These are phyloP conservation scores for Tauraco hartlaubi DNA, from an alignment of 2,797 vertebrate genomes.

Conservation along the genomic window DNA sequence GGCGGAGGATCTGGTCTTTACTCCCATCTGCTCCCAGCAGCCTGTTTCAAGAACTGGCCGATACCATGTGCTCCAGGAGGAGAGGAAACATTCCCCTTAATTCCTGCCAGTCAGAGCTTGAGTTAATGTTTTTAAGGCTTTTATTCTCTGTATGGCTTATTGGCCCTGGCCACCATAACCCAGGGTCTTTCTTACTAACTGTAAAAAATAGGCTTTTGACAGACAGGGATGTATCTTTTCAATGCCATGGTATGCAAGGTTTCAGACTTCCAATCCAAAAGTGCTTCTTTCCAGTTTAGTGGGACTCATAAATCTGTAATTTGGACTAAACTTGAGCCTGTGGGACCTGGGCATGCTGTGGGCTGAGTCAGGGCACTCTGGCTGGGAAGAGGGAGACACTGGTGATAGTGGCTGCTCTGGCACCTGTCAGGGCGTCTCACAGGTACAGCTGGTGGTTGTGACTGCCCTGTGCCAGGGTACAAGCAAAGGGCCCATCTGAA, in stretches of 20 bases:
- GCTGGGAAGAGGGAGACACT: not conserved
- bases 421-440: not conserved
- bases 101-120: constrained; percentile 43
- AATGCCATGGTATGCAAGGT: not conserved
- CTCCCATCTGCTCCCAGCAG: not conserved
- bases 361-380: not conserved
- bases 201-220: not conserved
- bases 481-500: not conserved
- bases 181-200: not conserved
- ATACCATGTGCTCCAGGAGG: not conserved
- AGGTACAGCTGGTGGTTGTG: not conserved
- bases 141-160: constrained; percentile 1
- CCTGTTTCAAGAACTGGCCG: not conserved
- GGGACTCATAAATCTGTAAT: not conserved
- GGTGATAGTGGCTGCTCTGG: not conserved
- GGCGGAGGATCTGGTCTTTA: not conserved
- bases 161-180: not conserved
- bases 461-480: not conserved
- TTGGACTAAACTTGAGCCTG: not conserved
- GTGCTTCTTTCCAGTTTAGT: not conserved
- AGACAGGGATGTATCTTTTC: not conserved
- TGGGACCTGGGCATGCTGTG: not conserved
- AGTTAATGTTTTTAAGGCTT: constrained; percentile 59
- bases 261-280: not conserved
- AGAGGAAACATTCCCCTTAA: constrained; percentile 43